phyloP scores from a whole-genome alignment of 1,140 invertebrate genomes.

The Aricia agestis region DNA sequence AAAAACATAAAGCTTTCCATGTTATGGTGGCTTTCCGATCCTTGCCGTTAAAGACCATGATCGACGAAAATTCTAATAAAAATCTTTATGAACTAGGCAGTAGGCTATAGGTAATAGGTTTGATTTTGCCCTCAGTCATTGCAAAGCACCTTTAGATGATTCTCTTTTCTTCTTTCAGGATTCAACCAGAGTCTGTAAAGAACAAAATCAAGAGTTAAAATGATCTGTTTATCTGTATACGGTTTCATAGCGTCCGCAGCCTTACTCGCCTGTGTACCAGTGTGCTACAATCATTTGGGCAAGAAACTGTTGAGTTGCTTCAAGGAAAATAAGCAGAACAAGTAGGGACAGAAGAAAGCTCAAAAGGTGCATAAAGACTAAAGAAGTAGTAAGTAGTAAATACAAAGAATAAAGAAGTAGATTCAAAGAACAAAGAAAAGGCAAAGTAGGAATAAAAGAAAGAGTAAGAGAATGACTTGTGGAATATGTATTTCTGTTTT shows the following conservation, averaged over 20 bases:
- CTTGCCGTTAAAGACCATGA: too few species aligned
- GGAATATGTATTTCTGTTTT: constrained; percentile 44
- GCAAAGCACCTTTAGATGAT: too few species aligned
- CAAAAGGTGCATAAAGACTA: too few species aligned
- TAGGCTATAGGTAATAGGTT: too few species aligned
- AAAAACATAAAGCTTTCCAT: too few species aligned
- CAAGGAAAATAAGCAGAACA: constrained; percentile 35
- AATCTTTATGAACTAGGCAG: too few species aligned
- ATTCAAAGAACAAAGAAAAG: neutral
- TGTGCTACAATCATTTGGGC: constrained; percentile 55
- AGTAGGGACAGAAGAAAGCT: neutral
- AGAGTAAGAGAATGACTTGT: neutral
- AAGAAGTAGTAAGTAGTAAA: too few species aligned
- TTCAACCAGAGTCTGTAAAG: neutral
- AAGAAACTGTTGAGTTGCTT: constrained; percentile 58
- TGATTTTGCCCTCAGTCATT: too few species aligned
- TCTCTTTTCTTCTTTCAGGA: neutral
- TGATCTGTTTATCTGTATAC: constrained; percentile 68
- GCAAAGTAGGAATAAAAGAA: constrained; percentile 18
- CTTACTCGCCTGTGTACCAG: constrained; percentile 57
- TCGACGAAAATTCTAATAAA: too few species aligned
- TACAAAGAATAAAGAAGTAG: neutral
- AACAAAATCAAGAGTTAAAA: constrained; percentile 28
- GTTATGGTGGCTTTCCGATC: too few species aligned
- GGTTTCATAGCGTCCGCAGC: constrained; percentile 59